phyloP scores from a whole-genome alignment of 2,113 vertebrate genomes.

The Ivindomyrus marchei region DNA sequence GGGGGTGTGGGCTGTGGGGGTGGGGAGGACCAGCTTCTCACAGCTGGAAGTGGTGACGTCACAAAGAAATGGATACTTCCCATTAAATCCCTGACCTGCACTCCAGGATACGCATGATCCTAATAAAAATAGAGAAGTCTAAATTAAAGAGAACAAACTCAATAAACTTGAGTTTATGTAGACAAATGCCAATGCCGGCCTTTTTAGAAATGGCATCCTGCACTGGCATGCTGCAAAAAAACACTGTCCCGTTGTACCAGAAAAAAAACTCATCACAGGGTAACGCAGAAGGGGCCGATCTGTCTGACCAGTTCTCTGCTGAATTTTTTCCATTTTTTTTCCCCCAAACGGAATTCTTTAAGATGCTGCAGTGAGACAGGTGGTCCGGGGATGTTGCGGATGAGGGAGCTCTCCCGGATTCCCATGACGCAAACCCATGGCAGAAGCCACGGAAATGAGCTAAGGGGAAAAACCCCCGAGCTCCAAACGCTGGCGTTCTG shows the following conservation, averaged over 20 bases:
- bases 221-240: neutral
- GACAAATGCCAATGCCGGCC: neutral
- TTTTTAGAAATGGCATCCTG: neutral
- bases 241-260: neutral
- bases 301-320: neutral
- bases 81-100: constrained; percentile 14
- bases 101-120: constrained; percentile 13
- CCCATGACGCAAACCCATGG: neutral
- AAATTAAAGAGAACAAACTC: neutral
- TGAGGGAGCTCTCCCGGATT: neutral
- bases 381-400: neutral
- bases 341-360: neutral
- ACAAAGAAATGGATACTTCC: constrained; percentile 49
- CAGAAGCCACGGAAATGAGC: neutral
- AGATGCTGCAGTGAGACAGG: neutral
- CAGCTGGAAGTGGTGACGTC: constrained; percentile 30
- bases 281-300: neutral
- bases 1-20: constrained; percentile 15
- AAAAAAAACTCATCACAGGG: neutral
- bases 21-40: constrained; percentile 21
- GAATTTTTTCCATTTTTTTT: neutral
- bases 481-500: neutral
- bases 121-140: constrained; percentile 8
- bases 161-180: neutral
- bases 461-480: neutral